Evolutionary conservation across 2,888 invertebrate species (phyloP).

Genomic region (Mythimna pallens): DNA sequence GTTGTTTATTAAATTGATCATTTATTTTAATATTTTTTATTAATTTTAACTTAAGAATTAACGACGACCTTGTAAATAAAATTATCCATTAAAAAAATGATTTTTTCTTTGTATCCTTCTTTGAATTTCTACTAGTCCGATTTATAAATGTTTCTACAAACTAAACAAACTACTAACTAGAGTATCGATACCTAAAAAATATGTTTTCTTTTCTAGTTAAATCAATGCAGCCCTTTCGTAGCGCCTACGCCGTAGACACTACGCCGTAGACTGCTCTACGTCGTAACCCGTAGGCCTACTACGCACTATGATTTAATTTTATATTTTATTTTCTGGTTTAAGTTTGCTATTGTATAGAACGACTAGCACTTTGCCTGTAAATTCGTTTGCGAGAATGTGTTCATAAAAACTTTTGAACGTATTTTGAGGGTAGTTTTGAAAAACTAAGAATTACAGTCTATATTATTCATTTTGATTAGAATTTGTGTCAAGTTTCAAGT

Average conservation of each 20-base stretch:
- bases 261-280: constrained; percentile 37
- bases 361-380: too few species aligned
- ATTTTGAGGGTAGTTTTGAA: too few species aligned
- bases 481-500: too few species aligned
- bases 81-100: neutral
- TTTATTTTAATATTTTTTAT: neutral
- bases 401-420: too few species aligned
- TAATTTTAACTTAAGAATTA: neutral
- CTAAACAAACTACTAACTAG: neutral
- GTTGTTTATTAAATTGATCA: too few species aligned
- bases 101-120: neutral
- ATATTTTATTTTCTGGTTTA: neutral
- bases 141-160: too few species aligned
- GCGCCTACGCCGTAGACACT: constrained; percentile 44
- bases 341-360: neutral
- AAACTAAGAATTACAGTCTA: too few species aligned
- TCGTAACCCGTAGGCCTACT: constrained; percentile 23
- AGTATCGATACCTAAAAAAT: neutral
- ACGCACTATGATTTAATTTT: neutral
- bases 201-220: neutral
- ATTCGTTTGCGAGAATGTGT: too few species aligned
- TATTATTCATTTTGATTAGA: too few species aligned
- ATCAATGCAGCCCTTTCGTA: constrained; percentile 3
- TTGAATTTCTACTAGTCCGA: neutral
- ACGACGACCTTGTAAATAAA: constrained; percentile 9